phyloP scores from a whole-genome alignment of 2,113 vertebrate genomes.

The Gymnorhina tibicen region DNA sequence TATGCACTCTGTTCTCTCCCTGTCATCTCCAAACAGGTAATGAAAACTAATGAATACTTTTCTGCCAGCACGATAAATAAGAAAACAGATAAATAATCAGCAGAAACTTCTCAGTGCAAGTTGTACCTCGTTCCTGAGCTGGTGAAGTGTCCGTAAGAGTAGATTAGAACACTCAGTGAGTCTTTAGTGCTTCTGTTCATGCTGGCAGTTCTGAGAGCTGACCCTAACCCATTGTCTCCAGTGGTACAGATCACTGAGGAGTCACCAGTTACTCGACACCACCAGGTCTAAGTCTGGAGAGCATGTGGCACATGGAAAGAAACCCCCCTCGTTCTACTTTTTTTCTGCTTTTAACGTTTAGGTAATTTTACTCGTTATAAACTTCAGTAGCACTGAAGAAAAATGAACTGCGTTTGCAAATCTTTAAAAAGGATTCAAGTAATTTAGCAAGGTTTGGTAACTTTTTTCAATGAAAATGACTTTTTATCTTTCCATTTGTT shows the following conservation, averaged over 20 bases:
- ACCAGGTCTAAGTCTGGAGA: background rate
- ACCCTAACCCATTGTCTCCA: background rate
- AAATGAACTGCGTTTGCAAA: background rate
- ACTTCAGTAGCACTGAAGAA: background rate
- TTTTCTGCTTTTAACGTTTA: background rate
- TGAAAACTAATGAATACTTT: background rate
- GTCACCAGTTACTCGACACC: background rate
- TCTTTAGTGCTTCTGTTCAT: background rate
- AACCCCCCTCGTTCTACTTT: accelerated
- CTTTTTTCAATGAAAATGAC: background rate
- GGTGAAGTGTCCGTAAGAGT: background rate
- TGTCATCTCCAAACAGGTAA: background rate
- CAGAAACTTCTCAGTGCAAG: background rate
- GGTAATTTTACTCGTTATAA: background rate
- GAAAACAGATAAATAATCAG: background rate
- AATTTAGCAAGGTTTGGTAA: background rate
- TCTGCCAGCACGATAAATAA: background rate
- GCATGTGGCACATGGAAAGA: background rate
- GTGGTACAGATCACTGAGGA: background rate
- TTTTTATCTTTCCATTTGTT: background rate
- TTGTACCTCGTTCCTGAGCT: background rate
- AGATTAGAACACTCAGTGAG: background rate
- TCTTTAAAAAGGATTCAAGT: background rate
- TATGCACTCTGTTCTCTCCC: background rate
- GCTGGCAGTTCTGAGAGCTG: background rate